A percentile compares a stretch with the other conserved stretches of the same genome.
These are phyloP conservation scores for Muscicapa adusta DNA, from an alignment of 2,113 vertebrate genomes.

Conservation along the genomic window DNA sequence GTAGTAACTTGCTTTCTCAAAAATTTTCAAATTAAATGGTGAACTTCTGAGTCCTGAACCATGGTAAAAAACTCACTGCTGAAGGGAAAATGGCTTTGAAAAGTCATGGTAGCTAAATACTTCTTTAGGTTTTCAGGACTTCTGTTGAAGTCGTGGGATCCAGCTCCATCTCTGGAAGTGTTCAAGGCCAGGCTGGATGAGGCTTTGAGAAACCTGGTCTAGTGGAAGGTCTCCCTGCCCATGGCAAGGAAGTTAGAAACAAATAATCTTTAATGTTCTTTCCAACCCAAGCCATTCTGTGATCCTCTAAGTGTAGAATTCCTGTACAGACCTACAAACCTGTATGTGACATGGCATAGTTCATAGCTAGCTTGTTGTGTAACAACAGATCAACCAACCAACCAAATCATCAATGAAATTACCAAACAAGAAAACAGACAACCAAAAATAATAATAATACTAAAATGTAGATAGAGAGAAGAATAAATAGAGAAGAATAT, in stretches of 20 bases:
- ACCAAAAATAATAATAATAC: no score
- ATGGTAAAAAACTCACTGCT: background rate
- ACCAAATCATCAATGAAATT: background rate
- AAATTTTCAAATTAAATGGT: background rate
- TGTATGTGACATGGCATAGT: background rate
- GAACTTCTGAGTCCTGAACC: background rate
- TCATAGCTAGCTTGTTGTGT: background rate
- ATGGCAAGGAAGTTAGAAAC: background rate
- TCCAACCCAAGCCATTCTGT: background rate
- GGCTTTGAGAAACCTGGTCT: background rate
- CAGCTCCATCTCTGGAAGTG: fast-evolving
- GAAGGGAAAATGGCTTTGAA: background rate
- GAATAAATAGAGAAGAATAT: background rate
- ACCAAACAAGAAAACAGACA: background rate
- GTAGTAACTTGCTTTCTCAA: background rate
- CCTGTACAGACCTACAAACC: background rate
- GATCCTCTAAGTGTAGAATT: background rate
- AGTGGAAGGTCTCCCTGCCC: background rate
- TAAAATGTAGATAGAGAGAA: background rate
- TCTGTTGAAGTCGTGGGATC: background rate
- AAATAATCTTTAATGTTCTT: background rate
- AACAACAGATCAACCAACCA: background rate
- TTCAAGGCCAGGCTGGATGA: background rate
- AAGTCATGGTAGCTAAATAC: background rate
- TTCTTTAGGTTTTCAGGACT: background rate